These are phyloP conservation scores for Sylvicola cinctus DNA, from an alignment of 2,888 invertebrate genomes.

Conservation along the genomic window DNA sequence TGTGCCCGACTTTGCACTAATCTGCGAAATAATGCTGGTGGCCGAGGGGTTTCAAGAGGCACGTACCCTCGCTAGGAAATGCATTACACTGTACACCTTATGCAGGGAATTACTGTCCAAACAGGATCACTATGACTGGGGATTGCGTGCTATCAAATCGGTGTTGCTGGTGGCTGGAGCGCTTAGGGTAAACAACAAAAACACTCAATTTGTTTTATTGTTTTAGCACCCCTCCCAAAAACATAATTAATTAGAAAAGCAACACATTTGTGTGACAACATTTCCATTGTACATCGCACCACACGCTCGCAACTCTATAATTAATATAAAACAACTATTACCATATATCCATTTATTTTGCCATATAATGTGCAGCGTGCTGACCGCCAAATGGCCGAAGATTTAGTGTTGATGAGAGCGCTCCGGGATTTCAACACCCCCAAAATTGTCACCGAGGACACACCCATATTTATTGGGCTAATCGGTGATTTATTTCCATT, in stretches of 20 bases:
- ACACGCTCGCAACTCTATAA: background rate
- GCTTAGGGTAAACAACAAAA: constrained; percentile 35
- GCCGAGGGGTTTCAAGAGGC: constrained; percentile 94
- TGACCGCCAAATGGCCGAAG: constrained; percentile 63
- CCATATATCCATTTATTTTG: background rate
- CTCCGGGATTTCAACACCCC: constrained; percentile 87
- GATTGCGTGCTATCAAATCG: constrained; percentile 89
- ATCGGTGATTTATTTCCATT: constrained; percentile 89
- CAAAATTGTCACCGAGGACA: constrained; percentile 84
- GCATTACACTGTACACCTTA: constrained; percentile 82
- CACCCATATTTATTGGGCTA: constrained; percentile 83
- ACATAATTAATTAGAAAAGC: too few relatives aligned
- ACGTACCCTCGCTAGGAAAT: constrained; percentile 74
- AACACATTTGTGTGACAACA: too few relatives aligned
- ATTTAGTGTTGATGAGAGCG: constrained; percentile 88
- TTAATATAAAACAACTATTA: background rate
- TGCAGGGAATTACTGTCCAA: constrained; percentile 83
- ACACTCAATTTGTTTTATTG: background rate
- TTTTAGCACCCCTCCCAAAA: too few relatives aligned
- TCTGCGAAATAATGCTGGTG: constrained; percentile 95
- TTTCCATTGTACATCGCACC: too few relatives aligned
- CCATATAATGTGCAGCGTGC: constrained; percentile 30
- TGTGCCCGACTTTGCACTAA: constrained; percentile 89
- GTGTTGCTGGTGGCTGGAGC: constrained; percentile 89
- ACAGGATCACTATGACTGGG: constrained; percentile 97